Conservation (phyloP, 2,797 vertebrate genomes). For the Scyliorhinus canicula region DNA sequence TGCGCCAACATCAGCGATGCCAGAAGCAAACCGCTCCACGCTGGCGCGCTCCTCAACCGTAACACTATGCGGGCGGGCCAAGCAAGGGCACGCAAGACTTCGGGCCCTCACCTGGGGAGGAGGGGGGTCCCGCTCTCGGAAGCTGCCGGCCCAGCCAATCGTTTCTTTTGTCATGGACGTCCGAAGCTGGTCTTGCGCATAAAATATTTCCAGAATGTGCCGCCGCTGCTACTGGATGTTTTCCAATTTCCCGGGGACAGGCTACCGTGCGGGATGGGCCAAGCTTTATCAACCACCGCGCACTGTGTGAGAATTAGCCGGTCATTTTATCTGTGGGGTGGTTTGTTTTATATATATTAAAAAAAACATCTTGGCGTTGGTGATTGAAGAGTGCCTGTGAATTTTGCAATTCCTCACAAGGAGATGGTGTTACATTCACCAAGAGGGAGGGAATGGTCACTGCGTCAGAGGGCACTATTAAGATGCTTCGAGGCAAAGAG, state of each 20-base stretch:
- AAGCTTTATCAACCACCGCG: no score
- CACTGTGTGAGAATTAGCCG: background rate
- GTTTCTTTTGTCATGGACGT: background rate
- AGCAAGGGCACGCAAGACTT: no score
- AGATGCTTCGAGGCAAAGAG: constrained; percentile 47
- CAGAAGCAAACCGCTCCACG: no score
- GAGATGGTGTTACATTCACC: background rate
- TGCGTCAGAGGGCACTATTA: background rate
- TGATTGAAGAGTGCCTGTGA: background rate
- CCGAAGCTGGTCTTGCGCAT: background rate
- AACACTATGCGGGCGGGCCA: no score
- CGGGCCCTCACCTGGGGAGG: no score
- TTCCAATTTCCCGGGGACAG: background rate
- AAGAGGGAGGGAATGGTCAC: background rate
- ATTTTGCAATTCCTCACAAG: background rate
- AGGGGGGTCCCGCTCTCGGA: no score
- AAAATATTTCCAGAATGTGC: background rate
- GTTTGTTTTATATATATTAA: no score
- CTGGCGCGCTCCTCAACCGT: no score
- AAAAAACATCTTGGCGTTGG: background rate
- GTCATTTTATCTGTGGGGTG: no score
- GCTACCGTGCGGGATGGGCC: no score
- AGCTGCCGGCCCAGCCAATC: no score
- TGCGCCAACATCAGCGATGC: no score
- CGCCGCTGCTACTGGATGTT: background rate